Conservation (phyloP, 2,797 vertebrate species). For the Sitta carolinensis region DNA sequence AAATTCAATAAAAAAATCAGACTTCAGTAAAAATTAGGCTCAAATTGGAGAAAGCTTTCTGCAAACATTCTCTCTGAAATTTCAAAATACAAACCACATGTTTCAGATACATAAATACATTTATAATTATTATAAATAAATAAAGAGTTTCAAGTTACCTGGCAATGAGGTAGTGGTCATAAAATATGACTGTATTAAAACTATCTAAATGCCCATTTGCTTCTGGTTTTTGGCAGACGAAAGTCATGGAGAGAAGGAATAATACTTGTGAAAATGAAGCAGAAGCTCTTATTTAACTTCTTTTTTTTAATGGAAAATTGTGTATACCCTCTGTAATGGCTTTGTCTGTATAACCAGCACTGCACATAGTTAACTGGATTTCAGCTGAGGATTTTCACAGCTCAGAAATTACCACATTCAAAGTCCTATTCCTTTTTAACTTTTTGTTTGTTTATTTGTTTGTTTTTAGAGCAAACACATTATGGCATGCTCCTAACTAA, state of each 20-base stretch:
- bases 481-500: neutral
- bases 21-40: slow-evolving; percentile 46
- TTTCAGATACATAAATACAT: slow-evolving; percentile 38
- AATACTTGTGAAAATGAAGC: slow-evolving; percentile 7
- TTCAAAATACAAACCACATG: slow-evolving; percentile 41
- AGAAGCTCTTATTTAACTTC: neutral
- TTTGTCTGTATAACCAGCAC: neutral
- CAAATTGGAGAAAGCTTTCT: slow-evolving; percentile 28
- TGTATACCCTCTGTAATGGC: neutral
- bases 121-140: slow-evolving; percentile 56
- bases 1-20: neutral
- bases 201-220: neutral
- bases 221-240: slow-evolving; percentile 24
- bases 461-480: neutral
- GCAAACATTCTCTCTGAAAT: slow-evolving; percentile 8
- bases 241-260: neutral
- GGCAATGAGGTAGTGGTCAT: slow-evolving; percentile 11
- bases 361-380: neutral
- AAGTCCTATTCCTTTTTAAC: neutral
- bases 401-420: neutral
- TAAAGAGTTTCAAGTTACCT: slow-evolving; percentile 53
- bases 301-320: neutral
- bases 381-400: slow-evolving; percentile 11
- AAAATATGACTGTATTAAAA: slow-evolving; percentile 23
- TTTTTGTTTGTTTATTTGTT: neutral